phyloP scores from a whole-genome alignment of 1,140 invertebrate species.

The Penaeus chinensis region DNA sequence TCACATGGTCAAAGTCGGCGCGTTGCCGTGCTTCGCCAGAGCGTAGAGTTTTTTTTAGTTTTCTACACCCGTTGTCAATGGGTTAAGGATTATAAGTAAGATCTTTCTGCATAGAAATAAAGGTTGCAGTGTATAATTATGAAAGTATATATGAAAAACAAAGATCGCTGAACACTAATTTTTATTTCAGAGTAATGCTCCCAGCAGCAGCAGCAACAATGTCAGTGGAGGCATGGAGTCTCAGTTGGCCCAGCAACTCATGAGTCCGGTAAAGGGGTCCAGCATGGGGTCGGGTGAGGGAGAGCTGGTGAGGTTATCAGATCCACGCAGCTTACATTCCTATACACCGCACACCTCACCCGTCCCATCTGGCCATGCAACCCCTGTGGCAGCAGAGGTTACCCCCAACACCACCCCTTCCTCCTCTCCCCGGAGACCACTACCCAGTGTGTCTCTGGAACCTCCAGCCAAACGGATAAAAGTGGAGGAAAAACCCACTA shows the following conservation, averaged over 20 bases:
- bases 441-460: slow-evolving; percentile 41
- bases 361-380: slow-evolving; percentile 36
- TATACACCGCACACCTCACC: slow-evolving; percentile 54
- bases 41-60: too few relatives aligned
- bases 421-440: slow-evolving; percentile 56
- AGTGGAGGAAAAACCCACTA: slow-evolving; percentile 59
- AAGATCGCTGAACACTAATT: not conserved
- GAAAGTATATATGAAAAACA: not conserved
- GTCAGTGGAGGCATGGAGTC: slow-evolving; percentile 50
- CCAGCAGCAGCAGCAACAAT: slow-evolving; percentile 52
- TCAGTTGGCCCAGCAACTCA: slow-evolving; percentile 36
- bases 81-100: too few relatives aligned
- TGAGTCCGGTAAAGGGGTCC: slow-evolving; percentile 47
- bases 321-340: slow-evolving; percentile 43
- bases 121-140: too few relatives aligned
- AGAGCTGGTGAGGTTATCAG: slow-evolving; percentile 45
- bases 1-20: too few relatives aligned
- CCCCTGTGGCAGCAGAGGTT: slow-evolving; percentile 37
- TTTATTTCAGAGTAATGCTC: slow-evolving; percentile 35
- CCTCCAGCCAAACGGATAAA: slow-evolving; percentile 55
- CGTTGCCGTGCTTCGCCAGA: too few relatives aligned
- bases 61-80: too few relatives aligned
- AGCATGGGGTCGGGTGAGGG: slow-evolving; percentile 50
- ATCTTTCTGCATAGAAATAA: too few relatives aligned
- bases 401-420: slow-evolving; percentile 53